Percentiles rank a stretch among this genome's conserved stretches.
phyloP scores from a whole-genome alignment of 2,888 invertebrate genomes.

The Branchipolynoe longqiensis region DNA sequence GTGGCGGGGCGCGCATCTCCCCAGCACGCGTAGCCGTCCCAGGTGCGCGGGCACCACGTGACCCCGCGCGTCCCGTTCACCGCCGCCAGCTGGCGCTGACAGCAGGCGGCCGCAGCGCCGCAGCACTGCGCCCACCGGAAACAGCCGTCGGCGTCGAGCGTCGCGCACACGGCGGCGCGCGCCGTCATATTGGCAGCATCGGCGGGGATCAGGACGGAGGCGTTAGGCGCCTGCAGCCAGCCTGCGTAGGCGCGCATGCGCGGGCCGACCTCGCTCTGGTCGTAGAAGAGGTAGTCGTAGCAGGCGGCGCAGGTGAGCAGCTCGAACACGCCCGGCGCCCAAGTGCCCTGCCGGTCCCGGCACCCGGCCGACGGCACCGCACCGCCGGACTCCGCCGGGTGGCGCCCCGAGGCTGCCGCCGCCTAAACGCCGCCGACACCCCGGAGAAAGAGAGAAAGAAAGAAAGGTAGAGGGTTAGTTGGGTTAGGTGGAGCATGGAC shows the following conservation, averaged over 20 bases:
- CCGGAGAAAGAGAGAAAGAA: no score
- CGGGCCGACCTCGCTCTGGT: no score
- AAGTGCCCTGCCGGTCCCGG: conserved; percentile 11
- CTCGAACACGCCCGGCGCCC: conserved; percentile 63
- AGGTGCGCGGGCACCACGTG: conserved; percentile 72
- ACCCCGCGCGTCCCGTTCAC: background rate
- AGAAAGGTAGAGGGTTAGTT: no score
- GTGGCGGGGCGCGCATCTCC: conserved; percentile 69
- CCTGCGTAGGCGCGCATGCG: background rate
- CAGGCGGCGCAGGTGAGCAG: conserved; percentile 71
- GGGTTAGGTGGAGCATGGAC: no score
- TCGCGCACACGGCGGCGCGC: conserved; percentile 68
- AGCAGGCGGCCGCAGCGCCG: conserved; percentile 27
- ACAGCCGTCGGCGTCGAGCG: conserved; percentile 69
- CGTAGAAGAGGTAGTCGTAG: conserved; percentile 69
- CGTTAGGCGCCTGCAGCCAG: background rate
- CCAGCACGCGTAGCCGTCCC: conserved; percentile 77
- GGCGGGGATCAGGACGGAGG: background rate
- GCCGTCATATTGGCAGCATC: conserved; percentile 58
- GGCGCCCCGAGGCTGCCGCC: no score
- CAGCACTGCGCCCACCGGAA: conserved; percentile 41
- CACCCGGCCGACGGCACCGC: conserved; percentile 12
- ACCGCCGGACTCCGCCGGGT: no score
- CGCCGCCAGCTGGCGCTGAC: background rate
- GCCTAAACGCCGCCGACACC: no score